Evolutionary conservation across 2,888 invertebrate species (phyloP), one percentile per base, ranked within the genome.

Genomic region (Eupithecia vulgata): DNA sequence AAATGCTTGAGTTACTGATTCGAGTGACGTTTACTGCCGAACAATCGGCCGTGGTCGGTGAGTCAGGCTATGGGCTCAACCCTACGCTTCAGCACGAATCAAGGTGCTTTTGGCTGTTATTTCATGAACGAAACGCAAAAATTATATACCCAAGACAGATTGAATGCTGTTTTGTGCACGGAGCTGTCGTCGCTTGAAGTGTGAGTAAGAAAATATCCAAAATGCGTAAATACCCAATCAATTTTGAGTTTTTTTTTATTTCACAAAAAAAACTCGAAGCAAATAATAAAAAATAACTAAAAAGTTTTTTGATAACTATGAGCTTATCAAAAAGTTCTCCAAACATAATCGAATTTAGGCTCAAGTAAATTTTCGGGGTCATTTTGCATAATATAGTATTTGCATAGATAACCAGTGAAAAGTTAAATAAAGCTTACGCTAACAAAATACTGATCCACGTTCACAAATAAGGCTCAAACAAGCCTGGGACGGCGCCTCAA

Each of bases 1-100:
- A 94, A 94, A 89, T 89, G 87, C 84, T 83, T 93, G 93, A 93
- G 91, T 93, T 93, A 93, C 91, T 87, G 91, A 91, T 90, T 88
- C 90, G 87, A 90, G 90, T 85, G 92, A 91, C 91, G 83, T 93
- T 92, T 92, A 92, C 87, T 91, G 88, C 84, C 84, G 90, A 91
- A 91, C 93, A 91, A 92, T 92, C 91, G 90, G 81, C 86, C 78
- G 85, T 84, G 84, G 88, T 86, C 88, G 85, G 88, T 92, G 92
- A 93, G 90, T 92, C 92, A 91, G n/a, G 34, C 35, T 34, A 64
- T 40, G 65, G 61, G 65, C 40, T 65, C 13, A 40, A 42, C 37
- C 40, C 40, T 25, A 40, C 15, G 13, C 42, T n/a, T 65, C 21
- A 65, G 35, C 35, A n/a, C 62, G 62, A 62, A 62, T 62, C 3